Conservation (phyloP, 2,888 invertebrate species). For the Amphipoea oculea region DNA sequence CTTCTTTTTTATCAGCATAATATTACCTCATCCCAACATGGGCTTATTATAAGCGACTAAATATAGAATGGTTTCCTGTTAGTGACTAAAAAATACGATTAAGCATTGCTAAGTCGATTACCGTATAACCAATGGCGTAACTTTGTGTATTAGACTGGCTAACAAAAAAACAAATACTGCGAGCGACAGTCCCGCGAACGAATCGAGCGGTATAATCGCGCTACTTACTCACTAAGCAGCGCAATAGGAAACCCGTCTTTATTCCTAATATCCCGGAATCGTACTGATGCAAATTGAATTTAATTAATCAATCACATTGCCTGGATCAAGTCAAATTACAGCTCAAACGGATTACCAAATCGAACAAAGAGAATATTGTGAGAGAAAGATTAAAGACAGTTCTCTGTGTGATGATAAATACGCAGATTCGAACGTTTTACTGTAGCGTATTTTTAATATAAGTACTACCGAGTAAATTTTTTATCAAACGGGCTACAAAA, state of each 20-base stretch:
- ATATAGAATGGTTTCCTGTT: neutral
- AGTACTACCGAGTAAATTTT: neutral
- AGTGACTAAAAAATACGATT: conserved; percentile 8
- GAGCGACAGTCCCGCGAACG: neutral
- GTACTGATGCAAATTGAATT: conserved; percentile 58
- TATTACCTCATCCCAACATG: neutral
- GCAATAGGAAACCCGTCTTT: conserved; percentile 27
- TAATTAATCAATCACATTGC: conserved; percentile 66
- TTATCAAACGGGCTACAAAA: conserved; percentile 32
- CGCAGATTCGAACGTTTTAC: conserved; percentile 2
- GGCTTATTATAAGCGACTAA: neutral
- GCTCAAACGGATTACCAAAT: conserved; percentile 58
- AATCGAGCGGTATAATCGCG: conserved; percentile 23
- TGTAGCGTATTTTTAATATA: conserved; percentile 3
- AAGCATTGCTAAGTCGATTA: neutral
- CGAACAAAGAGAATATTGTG: conserved; percentile 56
- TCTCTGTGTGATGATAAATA: conserved; percentile 35
- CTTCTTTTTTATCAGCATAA: neutral
- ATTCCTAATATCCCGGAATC: conserved; percentile 41
- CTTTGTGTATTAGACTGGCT: neutral
- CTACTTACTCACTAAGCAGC: conserved; percentile 15
- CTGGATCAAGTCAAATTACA: conserved; percentile 65
- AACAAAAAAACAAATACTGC: conserved; percentile 13
- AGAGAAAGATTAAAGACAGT: conserved; percentile 48
- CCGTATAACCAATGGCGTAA: neutral